Percentiles rank a stretch among this genome's conserved stretches.
Evolutionary conservation across 2,113 vertebrate genomes (phyloP).

Genomic region (Actinemys pallida): DNA sequence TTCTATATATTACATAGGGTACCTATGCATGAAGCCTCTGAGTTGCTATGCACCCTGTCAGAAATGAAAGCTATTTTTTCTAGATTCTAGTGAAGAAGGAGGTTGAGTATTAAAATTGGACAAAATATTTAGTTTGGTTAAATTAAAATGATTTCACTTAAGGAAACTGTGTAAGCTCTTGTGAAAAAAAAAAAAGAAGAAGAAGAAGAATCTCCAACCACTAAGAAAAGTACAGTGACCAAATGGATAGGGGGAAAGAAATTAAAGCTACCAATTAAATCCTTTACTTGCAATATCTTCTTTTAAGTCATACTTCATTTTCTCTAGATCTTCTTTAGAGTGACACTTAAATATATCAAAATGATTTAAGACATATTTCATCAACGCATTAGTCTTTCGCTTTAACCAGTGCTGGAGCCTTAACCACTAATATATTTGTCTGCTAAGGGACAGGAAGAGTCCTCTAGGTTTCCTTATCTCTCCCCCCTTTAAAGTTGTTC

Average conservation of each 20-base stretch:
- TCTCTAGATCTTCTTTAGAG: slow-evolving; percentile 37
- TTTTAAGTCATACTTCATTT: slow-evolving; percentile 34
- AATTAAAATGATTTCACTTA: background rate
- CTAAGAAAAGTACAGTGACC: rapidly evolving
- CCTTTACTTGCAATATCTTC: background rate
- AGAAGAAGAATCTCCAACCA: background rate
- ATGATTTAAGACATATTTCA: slow-evolving; percentile 64
- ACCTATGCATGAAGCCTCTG: rapidly evolving
- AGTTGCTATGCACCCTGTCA: background rate
- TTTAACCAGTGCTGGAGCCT: slow-evolving; percentile 67
- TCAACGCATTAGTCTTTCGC: slow-evolving; percentile 54
- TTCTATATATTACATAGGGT: background rate
- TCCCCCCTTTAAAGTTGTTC: slow-evolving; percentile 48
- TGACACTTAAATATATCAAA: slow-evolving; percentile 51
- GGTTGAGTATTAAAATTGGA: background rate
- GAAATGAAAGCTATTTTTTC: background rate
- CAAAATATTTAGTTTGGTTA: background rate
- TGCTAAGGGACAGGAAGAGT: slow-evolving; percentile 45
- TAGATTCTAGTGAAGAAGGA: background rate
- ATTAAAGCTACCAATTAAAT: rapidly evolving
- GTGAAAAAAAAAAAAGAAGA: background rate
- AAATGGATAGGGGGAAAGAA: background rate
- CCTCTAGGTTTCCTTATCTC: slow-evolving; percentile 68
- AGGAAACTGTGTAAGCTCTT: background rate
- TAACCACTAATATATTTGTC: slow-evolving; percentile 46